Base-by-base conservation (phyloP, 2,888 invertebrate genomes). In the Lithophane ornitopus region DNA sequence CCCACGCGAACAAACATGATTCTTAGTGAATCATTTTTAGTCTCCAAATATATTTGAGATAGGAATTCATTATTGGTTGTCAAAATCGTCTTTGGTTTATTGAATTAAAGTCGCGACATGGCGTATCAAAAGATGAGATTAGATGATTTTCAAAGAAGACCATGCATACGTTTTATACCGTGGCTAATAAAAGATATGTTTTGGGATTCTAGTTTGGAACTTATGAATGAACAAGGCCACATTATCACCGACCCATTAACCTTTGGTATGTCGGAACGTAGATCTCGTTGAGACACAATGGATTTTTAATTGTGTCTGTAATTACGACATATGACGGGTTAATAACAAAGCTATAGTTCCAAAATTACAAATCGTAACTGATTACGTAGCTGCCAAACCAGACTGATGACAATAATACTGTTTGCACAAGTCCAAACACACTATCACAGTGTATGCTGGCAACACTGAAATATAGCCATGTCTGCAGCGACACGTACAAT, bases 401-500 rank as follows among this genome's bases (percentile, higher is more conserved):
- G 67, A 61, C 49, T 34, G n/a, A 76, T 68, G 28, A 54, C 70
- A 70, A 63, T 52, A 69, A 63, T 34, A 62, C 59, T 65, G 59
- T 70, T 81, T 74, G 44, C 70, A 72, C 67, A 67, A 81, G 62
- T 58, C 56, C 66, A 70, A 80, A 70, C 66, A 78, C 28, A 61
- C 66, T 34, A 34, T 41, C 52, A 66, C 44, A 70, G n/a, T 22
- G 52, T n/a, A 19, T 26, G 59, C 63, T 70, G 59, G 61, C 28
- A 67, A 68, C 71, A 78, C 70, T 70, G 56, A 78, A 75, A 81
- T 74, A 80, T 65, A 74, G 65, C 46, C 59, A 63, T 59, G 76
- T 77, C 77, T 76, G 73, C 61, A 49, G 26, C 76, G 70, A 82
- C 78, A 82, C 81, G 69, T 81, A 78, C 77, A 76, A 78, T 85